Conservation (phyloP, 2,888 invertebrate species). For the Standfussiana lucernea region DNA sequence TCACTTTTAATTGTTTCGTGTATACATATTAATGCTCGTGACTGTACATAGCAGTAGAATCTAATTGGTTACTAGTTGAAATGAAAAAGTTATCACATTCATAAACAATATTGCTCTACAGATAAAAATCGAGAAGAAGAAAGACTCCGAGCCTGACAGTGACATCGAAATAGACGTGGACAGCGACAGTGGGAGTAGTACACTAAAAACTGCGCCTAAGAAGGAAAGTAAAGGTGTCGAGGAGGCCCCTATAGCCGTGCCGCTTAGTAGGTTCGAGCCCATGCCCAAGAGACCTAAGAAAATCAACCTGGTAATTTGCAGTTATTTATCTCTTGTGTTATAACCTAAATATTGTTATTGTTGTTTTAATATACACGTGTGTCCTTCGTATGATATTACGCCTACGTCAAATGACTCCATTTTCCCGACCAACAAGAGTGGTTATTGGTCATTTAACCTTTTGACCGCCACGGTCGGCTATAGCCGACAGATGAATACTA, state of each 20-base stretch:
- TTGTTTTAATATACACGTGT: background rate
- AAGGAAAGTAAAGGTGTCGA: constrained; percentile 54
- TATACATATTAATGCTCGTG: too few relatives aligned
- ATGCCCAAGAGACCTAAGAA: constrained; percentile 89
- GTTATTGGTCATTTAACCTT: too few relatives aligned
- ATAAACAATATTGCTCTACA: constrained; percentile 54
- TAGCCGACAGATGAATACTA: too few relatives aligned
- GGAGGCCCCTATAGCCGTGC: constrained; percentile 80
- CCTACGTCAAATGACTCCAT: too few relatives aligned
- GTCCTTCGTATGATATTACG: background rate
- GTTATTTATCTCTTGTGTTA: background rate
- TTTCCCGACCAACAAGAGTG: too few relatives aligned
- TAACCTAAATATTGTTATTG: background rate
- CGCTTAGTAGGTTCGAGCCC: constrained; percentile 84
- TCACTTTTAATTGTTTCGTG: too few relatives aligned
- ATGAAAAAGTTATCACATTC: background rate
- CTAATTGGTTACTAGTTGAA: background rate
- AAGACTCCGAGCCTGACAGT: constrained; percentile 87
- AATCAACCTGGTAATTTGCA: constrained; percentile 86
- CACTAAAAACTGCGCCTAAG: constrained; percentile 56
- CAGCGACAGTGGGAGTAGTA: constrained; percentile 83
- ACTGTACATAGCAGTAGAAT: too few relatives aligned
- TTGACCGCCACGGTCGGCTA: too few relatives aligned
- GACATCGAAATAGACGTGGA: constrained; percentile 92
- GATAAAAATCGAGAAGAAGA: constrained; percentile 89